A percentile compares a stretch with the other conserved stretches of the same genome.
Evolutionary conservation across 2,888 invertebrate genomes (phyloP).

Genomic region (Lathronympha strigana): DNA sequence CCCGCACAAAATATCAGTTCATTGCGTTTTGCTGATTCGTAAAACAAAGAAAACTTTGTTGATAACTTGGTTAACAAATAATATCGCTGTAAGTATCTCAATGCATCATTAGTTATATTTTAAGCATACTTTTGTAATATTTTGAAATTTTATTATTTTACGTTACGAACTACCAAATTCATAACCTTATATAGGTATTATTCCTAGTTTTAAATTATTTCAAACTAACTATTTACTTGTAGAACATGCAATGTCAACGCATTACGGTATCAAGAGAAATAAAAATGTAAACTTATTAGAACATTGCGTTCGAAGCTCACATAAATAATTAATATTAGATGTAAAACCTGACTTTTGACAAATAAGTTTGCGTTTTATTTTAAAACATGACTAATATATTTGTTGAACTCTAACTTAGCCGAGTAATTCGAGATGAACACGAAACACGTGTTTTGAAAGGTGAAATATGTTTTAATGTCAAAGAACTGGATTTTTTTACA

Average conservation of each 20-base stretch:
- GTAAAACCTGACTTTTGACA: constrained; percentile 26
- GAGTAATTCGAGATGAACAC: constrained; percentile 23
- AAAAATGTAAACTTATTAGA: constrained; percentile 29
- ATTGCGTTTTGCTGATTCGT: too few relatives aligned
- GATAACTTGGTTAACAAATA: too few relatives aligned
- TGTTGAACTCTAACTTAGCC: constrained; percentile 13
- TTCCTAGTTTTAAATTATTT: background rate
- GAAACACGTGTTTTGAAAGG: constrained; percentile 23
- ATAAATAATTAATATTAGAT: constrained; percentile 28
- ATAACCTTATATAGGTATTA: too few relatives aligned
- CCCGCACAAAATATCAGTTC: too few relatives aligned
- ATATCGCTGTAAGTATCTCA: too few relatives aligned
- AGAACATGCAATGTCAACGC: constrained; percentile 41
- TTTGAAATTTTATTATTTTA: too few relatives aligned
- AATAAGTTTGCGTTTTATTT: constrained; percentile 34
- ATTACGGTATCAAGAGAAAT: constrained; percentile 18
- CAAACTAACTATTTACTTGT: constrained; percentile 8
- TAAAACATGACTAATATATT: constrained; percentile 21
- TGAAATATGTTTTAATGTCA: background rate
- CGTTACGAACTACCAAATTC: too few relatives aligned
- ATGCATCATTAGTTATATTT: too few relatives aligned
- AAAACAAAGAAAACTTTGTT: too few relatives aligned
- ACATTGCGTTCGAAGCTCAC: constrained; percentile 29
- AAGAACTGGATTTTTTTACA: background rate
- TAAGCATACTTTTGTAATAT: too few relatives aligned